Conservation (phyloP, 2,888 invertebrate species). For the Microplitis manilae region DNA sequence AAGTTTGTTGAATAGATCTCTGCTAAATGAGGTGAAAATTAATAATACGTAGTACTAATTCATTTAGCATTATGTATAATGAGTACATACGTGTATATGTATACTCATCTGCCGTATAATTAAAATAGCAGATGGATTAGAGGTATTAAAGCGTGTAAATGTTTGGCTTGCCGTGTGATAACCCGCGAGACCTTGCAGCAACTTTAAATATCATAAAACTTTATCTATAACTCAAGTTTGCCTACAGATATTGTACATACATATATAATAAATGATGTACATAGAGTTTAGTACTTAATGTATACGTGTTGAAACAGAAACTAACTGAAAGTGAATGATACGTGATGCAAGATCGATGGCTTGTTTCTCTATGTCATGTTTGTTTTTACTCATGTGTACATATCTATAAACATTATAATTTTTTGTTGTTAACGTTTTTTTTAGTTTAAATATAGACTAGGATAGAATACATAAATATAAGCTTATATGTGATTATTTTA, state of each 20-base stretch:
- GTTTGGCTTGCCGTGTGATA: slow-evolving; percentile 17
- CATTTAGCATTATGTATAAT: not conserved
- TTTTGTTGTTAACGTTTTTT: not conserved
- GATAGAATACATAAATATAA: slow-evolving; percentile 10
- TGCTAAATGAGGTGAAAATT: not conserved
- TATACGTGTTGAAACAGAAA: not conserved
- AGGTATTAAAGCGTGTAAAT: slow-evolving; percentile 27
- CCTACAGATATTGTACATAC: not conserved
- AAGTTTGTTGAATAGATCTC: not conserved
- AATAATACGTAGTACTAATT: not conserved
- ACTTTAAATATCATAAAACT: slow-evolving; percentile 17
- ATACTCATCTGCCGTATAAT: slow-evolving; percentile 25
- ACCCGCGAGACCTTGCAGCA: slow-evolving; percentile 19
- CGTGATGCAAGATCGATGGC: not conserved
- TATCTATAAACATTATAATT: not conserved
- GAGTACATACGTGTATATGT: not conserved
- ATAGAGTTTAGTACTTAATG: too few relatives aligned
- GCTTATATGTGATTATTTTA: slow-evolving; percentile 23
- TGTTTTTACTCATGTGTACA: not conserved
- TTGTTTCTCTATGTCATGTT: slow-evolving; percentile 1
- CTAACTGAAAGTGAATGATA: not conserved
- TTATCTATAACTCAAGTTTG: slow-evolving; percentile 4
- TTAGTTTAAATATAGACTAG: not conserved
- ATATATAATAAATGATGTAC: not conserved
- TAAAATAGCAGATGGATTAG: slow-evolving; percentile 27